Percentiles rank a stretch among this genome's conserved stretches.
Evolutionary conservation across 1,140 invertebrate genomes (phyloP).

Genomic region (Acyrthosiphon pisum): DNA sequence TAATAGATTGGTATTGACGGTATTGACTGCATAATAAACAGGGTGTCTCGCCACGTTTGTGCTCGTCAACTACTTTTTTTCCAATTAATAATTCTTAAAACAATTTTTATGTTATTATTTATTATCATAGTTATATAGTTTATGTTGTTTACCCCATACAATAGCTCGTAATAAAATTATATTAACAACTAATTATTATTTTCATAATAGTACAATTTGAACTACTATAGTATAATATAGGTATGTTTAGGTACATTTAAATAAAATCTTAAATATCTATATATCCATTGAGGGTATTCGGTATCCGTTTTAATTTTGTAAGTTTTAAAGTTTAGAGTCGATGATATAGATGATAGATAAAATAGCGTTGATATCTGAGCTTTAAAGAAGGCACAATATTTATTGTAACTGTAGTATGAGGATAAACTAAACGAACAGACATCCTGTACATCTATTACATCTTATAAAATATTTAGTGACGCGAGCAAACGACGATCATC

Average conservation of each 20-base stretch:
- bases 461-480: slow-evolving; percentile 2
- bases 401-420: neutral
- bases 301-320: neutral
- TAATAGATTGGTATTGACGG: no score
- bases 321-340: neutral
- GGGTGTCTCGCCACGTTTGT: neutral
- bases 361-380: neutral
- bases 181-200: neutral
- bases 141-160: neutral
- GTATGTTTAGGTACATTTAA: no score
- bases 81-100: neutral
- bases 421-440: neutral
- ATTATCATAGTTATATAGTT: neutral
- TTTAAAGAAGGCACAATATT: neutral
- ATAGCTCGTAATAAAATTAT: neutral
- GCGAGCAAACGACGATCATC: neutral
- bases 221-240: neutral
- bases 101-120: no score
- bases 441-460: neutral
- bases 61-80: neutral
- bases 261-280: neutral
- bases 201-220: neutral
- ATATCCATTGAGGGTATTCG: neutral
- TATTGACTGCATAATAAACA: neutral
- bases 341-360: neutral